Evolutionary conservation across 1,140 invertebrate genomes (phyloP).

Genomic region (Oncopodura yosiiana): DNA sequence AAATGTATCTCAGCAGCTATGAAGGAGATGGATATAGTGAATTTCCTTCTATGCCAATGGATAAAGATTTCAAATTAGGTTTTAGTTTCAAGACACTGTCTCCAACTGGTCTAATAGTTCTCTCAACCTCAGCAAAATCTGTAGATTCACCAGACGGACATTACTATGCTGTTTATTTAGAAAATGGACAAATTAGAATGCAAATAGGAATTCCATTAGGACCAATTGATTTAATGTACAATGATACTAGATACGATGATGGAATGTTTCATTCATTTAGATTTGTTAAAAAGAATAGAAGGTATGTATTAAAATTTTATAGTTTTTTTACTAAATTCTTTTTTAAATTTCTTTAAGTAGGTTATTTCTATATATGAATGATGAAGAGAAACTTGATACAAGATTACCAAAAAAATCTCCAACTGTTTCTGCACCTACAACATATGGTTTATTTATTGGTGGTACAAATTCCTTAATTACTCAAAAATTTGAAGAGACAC

Average conservation of each 20-base stretch:
- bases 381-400: conserved; percentile 47
- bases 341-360: conserved; percentile 11
- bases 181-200: conserved; percentile 29
- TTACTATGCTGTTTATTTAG: conserved; percentile 32
- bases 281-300: conserved; percentile 28
- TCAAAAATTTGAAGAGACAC: conserved; percentile 12
- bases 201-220: conserved; percentile 19
- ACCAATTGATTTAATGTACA: conserved; percentile 1
- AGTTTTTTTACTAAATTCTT: neutral
- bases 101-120: conserved; percentile 57
- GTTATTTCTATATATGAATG: conserved; percentile 47
- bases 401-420: conserved; percentile 44
- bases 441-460: conserved; percentile 50
- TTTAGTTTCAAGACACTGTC: conserved; percentile 68
- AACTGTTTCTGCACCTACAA: conserved; percentile 45
- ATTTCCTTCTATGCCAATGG: conserved; percentile 49
- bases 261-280: conserved; percentile 29
- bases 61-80: conserved; percentile 53
- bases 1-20: conserved; percentile 56
- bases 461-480: conserved; percentile 42
- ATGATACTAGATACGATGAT: conserved; percentile 27
- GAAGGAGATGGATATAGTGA: conserved; percentile 69
- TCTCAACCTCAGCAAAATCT: conserved; percentile 49
- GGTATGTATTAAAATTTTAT: neutral
- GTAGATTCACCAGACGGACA: conserved; percentile 18